A percentile compares a stretch with the other conserved stretches of the same genome.
Evolutionary conservation across 1,140 invertebrate genomes (phyloP).

Genomic region (Microplitis demolitor): DNA sequence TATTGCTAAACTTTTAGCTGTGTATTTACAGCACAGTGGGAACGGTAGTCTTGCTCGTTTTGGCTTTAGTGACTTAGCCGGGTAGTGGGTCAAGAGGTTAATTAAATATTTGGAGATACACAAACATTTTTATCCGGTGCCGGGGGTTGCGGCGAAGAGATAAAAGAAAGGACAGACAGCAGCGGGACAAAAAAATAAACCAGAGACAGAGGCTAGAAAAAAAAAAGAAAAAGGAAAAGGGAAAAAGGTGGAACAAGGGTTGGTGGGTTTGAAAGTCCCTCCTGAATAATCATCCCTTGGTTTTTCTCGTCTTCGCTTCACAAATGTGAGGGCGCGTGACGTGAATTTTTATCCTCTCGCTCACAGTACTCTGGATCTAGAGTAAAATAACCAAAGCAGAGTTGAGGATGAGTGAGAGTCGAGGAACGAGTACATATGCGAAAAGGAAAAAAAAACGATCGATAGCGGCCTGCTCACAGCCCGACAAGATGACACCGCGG

Average conservation of each 20-base stretch:
- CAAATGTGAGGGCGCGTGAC: constrained; percentile 18
- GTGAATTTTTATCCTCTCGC: constrained; percentile 13
- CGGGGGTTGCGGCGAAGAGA: neutral
- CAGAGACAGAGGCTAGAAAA: too few species aligned
- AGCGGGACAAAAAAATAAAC: too few species aligned
- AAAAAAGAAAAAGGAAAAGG: too few species aligned
- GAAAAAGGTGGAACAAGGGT: too few species aligned
- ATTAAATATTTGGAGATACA: constrained; percentile 6
- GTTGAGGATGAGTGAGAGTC: neutral
- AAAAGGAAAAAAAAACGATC: constrained; percentile 1
- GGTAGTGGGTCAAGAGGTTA: neutral
- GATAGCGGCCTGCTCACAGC: neutral
- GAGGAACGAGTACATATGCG: neutral
- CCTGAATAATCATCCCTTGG: constrained; percentile 8
- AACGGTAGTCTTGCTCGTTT: too few species aligned
- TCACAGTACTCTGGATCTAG: neutral
- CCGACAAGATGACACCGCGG: neutral
- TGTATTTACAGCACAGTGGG: too few species aligned
- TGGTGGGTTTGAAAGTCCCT: neutral
- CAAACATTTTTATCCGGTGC: neutral
- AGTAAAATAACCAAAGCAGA: neutral
- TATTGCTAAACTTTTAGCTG: neutral
- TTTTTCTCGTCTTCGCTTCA: constrained; percentile 3
- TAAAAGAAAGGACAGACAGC: neutral
- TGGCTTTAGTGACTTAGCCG: neutral